These are phyloP conservation scores for Ctenoplectra terminalis DNA, from an alignment of 1,140 invertebrate species.

Conservation along the genomic window DNA sequence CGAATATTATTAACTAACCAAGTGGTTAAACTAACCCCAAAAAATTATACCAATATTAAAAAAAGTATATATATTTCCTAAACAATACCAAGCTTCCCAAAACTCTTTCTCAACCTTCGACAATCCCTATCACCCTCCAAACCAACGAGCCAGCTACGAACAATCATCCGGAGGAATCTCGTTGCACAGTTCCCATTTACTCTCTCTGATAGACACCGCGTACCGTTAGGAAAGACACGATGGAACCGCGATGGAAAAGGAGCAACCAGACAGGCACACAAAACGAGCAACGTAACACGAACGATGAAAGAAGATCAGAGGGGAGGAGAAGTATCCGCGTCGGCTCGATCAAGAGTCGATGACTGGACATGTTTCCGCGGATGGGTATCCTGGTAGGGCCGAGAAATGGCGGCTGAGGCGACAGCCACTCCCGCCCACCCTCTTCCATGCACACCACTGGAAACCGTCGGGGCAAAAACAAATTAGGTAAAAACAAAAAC, in stretches of 20 bases:
- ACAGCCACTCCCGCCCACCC: conserved; percentile 56
- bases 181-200: neutral
- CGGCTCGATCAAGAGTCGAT: conserved; percentile 78
- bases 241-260: conserved; percentile 1
- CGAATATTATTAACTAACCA: too few relatives aligned
- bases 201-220: neutral
- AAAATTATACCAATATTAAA: too few relatives aligned
- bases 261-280: neutral
- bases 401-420: conserved; percentile 65
- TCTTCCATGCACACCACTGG: neutral
- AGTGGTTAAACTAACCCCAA: too few relatives aligned
- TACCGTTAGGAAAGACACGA: conserved; percentile 32
- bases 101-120: too few relatives aligned
- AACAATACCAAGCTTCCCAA: too few relatives aligned
- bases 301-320: neutral
- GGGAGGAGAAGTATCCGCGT: conserved; percentile 60
- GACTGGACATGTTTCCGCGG: conserved; percentile 75
- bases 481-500: conserved; percentile 79
- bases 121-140: too few relatives aligned
- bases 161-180: neutral
- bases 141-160: too few relatives aligned
- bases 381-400: conserved; percentile 65
- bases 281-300: neutral
- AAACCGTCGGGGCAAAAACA: conserved; percentile 50
- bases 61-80: too few relatives aligned